These are phyloP conservation scores for Paelopatides confundens DNA, from an alignment of 53 echinoderm and acorn worm genomes.

Conservation along the genomic window DNA sequence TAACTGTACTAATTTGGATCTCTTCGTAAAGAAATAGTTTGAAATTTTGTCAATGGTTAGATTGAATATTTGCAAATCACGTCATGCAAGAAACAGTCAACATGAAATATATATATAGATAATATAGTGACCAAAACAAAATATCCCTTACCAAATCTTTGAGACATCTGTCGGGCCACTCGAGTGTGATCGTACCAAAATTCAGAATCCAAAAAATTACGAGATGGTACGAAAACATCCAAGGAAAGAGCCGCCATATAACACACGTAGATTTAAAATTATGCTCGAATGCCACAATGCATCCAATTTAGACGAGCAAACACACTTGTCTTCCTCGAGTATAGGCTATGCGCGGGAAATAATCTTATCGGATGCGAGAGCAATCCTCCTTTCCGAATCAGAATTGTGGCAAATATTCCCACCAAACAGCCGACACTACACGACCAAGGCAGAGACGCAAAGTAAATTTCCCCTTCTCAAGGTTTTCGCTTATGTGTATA, in stretches of 20 bases:
- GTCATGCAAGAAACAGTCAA: no score
- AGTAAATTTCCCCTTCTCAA: constrained; percentile 46
- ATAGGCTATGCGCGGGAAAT: constrained; percentile 53
- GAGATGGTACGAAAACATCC: constrained; percentile 34
- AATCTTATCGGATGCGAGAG: constrained; percentile 55
- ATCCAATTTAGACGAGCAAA: constrained; percentile 30
- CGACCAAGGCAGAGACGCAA: constrained; percentile 51
- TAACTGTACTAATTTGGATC: no score
- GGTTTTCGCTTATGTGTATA: constrained; percentile 55
- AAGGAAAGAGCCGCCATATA: constrained; percentile 49
- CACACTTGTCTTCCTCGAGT: background rate
- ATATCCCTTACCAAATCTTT: constrained; percentile 46
- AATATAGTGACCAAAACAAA: background rate
- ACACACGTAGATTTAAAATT: constrained; percentile 11
- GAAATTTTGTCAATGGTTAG: no score
- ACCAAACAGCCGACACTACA: constrained; percentile 53
- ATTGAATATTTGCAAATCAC: no score
- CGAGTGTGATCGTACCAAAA: constrained; percentile 49
- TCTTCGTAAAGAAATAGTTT: no score
- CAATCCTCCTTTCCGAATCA: constrained; percentile 41
- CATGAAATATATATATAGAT: no score
- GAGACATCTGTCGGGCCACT: constrained; percentile 37
- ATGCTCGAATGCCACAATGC: constrained; percentile 20
- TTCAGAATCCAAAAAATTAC: constrained; percentile 37
- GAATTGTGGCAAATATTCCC: constrained; percentile 46